A percentile compares a stretch with the other conserved stretches of the same genome.
These are phyloP conservation scores for Girardinichthys multiradiatus DNA, from an alignment of 2,113 vertebrate genomes.

Conservation along the genomic window DNA sequence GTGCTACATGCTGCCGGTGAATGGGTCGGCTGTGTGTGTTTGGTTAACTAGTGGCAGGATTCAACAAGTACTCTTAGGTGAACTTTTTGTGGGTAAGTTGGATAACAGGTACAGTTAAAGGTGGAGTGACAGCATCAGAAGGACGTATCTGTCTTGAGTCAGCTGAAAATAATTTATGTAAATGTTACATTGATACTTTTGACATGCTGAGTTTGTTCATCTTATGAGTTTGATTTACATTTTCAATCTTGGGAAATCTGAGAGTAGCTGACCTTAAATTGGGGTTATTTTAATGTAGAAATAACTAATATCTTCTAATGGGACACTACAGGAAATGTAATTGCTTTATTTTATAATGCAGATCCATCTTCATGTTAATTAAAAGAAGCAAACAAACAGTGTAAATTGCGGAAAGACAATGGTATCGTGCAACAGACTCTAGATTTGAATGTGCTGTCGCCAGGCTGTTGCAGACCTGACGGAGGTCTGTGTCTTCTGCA, in stretches of 20 bases:
- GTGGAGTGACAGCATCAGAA: constrained; percentile 50
- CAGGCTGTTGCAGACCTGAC: constrained; percentile 18
- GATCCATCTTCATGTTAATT: neutral
- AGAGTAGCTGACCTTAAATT: neutral
- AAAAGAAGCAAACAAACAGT: neutral
- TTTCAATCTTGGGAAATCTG: too few relatives aligned
- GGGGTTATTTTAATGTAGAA: neutral
- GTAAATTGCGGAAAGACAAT: neutral
- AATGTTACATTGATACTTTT: too few relatives aligned
- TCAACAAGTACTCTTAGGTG: constrained; percentile 40
- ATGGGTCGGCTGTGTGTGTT: neutral
- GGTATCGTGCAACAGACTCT: constrained; percentile 12
- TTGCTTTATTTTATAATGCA: neutral
- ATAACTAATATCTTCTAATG: too few relatives aligned
- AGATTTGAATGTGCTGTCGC: constrained; percentile 2
- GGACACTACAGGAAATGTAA: neutral
- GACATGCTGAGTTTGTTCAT: too few relatives aligned
- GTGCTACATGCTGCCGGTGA: neutral
- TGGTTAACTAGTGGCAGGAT: constrained; percentile 9
- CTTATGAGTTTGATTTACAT: too few relatives aligned
- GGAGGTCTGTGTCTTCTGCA: constrained; percentile 60
- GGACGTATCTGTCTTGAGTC: neutral
- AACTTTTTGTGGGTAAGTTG: constrained; percentile 59
- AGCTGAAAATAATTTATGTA: neutral
- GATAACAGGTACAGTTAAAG: constrained; percentile 49